Evolutionary conservation across 2,797 vertebrate species (phyloP).

Genomic region (Sciaenops ocellatus): DNA sequence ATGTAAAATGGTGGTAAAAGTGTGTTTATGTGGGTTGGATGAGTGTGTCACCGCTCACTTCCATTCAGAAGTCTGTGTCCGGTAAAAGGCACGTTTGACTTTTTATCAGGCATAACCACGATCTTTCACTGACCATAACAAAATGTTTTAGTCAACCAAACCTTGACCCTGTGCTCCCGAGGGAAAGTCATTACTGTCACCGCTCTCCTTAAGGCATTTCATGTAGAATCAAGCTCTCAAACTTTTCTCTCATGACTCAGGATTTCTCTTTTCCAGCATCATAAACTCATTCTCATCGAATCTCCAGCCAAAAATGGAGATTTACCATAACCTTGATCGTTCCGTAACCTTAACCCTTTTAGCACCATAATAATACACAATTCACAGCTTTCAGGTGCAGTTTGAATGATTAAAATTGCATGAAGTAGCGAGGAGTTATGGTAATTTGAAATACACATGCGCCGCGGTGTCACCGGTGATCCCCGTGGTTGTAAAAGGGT

Average conservation of each 20-base stretch:
- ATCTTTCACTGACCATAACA: background rate
- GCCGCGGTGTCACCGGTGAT: too few species aligned
- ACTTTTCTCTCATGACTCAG: constrained; percentile 55
- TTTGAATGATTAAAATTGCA: too few species aligned
- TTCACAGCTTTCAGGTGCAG: too few species aligned
- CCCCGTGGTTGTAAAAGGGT: too few species aligned
- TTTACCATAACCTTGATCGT: background rate
- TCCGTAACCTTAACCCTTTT: background rate
- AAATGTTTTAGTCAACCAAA: too few species aligned
- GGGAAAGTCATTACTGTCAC: constrained; percentile 45
- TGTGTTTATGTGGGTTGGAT: background rate
- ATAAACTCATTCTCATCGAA: background rate
- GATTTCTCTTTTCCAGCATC: constrained; percentile 30
- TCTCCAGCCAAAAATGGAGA: constrained; percentile 9
- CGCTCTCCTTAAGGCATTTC: constrained; percentile 47
- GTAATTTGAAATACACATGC: too few species aligned
- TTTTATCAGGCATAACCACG: background rate
- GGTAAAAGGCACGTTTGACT: background rate
- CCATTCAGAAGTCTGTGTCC: background rate
- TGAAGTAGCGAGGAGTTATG: too few species aligned
- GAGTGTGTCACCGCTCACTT: background rate
- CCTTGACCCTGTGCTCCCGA: constrained; percentile 44
- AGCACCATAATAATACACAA: too few species aligned
- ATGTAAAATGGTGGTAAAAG: background rate
- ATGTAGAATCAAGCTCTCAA: constrained; percentile 44